Evolutionary conservation across 2,888 invertebrate genomes (phyloP), one percentile per base, ranked within the genome.

Genomic region (Sialis lutaria): DNA sequence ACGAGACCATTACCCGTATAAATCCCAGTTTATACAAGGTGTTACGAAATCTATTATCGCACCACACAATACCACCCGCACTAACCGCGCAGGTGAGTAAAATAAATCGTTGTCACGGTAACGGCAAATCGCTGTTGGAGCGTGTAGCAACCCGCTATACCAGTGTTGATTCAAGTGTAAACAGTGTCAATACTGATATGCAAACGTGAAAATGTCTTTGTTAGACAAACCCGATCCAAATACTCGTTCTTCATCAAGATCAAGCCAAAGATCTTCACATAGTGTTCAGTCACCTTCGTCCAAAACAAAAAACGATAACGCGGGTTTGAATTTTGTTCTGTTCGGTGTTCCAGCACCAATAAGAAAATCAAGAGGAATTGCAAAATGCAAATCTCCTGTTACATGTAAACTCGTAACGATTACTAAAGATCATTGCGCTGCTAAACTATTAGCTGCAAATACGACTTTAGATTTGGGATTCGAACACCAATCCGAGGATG

Each of bases 341-440:
- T 60, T 57, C 44, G 61, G 61, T n/a, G 54, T 54, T 31, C 53
- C 57, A 12, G 58, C 56, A n/a, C 55, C 55, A 47, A 50, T 53
- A 47, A 57, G 53, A 44, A 55, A 64, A 44, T 63, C 63, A 6
- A 62, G 61, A 13, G 64, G 64, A 0, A 63, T 65, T 2, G 53
- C 60, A 46, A 55, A 64, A 50, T 62, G 59, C 2, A 58, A 54
- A 45, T 52, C 55, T 4, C 52, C 51, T 22, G 22, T 22, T 22
- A 22, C 2, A 2, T 22, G 22, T 22, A 22, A 22, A 22, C 4
- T 22, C 2, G 22, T 22, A 2, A 22, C 22, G 22, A 22, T 22
- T 22, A 22, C 22, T 4, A 22, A 22, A 22, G 22, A 22, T 22
- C 22, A 35, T 10, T 39, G 45, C 35, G 45, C 45, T 6, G 40